A percentile compares a stretch with the other conserved stretches of the same genome.
Evolutionary conservation across 1,140 invertebrate genomes (phyloP).

Genomic region (Heliconius hermathena): DNA sequence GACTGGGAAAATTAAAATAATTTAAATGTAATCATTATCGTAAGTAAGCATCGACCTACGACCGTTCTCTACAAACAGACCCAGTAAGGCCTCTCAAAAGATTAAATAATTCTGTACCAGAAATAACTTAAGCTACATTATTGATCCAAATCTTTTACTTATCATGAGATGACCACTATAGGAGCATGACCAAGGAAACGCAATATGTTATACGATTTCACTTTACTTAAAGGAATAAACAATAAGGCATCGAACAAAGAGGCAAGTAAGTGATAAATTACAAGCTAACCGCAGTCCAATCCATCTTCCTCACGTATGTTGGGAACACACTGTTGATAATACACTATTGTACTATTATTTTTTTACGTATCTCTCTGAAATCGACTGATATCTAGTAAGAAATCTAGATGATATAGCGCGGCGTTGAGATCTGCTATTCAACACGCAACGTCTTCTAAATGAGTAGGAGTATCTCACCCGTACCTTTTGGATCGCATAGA

Average conservation of each 20-base stretch:
- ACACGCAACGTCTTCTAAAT: neutral
- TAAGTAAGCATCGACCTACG: too few relatives aligned
- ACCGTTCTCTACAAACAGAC: too few relatives aligned
- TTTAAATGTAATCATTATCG: too few relatives aligned
- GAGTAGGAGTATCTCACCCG: too few relatives aligned
- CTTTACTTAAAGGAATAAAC: constrained; percentile 13
- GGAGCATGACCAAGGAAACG: neutral
- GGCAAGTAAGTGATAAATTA: constrained; percentile 13
- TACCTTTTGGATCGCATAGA: too few relatives aligned
- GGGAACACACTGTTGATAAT: constrained; percentile 2
- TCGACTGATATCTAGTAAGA: too few relatives aligned
- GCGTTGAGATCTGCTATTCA: neutral
- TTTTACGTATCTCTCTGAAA: neutral
- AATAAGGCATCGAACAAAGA: constrained; percentile 12
- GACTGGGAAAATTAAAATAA: too few relatives aligned
- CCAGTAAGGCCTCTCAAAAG: too few relatives aligned
- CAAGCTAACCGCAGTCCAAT: constrained; percentile 4
- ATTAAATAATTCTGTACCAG: too few relatives aligned
- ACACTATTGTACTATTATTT: neutral
- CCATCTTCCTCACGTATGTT: constrained; percentile 8
- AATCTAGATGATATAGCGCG: neutral
- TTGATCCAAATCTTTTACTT: neutral
- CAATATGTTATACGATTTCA: constrained; percentile 11
- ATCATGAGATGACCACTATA: neutral
- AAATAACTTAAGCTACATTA: neutral